Conservation (phyloP, 2,797 vertebrate species). For the Anabas testudineus region DNA sequence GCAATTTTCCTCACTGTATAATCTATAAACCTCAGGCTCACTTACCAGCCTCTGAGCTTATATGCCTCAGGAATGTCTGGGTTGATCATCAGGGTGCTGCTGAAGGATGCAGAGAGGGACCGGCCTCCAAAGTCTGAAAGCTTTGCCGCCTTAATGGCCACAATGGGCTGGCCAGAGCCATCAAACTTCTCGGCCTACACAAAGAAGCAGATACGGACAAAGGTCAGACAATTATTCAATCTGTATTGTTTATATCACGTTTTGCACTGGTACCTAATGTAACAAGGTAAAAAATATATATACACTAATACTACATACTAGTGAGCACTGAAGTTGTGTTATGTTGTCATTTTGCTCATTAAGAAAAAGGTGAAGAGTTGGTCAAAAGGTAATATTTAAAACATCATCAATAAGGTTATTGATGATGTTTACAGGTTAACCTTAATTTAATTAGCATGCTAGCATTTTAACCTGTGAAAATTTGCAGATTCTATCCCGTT, state of each 20-base stretch:
- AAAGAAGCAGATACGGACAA: slow-evolving; percentile 20
- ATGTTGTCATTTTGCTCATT: background rate
- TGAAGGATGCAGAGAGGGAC: slow-evolving; percentile 92
- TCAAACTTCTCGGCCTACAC: slow-evolving; percentile 95
- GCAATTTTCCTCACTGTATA: slow-evolving; percentile 35
- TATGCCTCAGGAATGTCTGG: slow-evolving; percentile 96
- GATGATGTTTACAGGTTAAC: too few species aligned
- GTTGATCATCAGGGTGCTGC: slow-evolving; percentile 94
- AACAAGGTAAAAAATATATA: background rate
- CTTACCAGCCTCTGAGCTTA: slow-evolving; percentile 96
- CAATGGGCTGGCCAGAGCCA: slow-evolving; percentile 90
- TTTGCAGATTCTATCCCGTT: background rate
- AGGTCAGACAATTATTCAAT: background rate
- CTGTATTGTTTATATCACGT: background rate
- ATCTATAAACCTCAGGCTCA: slow-evolving; percentile 25
- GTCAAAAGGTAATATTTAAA: too few species aligned
- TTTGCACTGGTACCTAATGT: background rate
- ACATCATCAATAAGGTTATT: too few species aligned
- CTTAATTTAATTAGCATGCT: too few species aligned
- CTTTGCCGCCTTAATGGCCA: slow-evolving; percentile 94
- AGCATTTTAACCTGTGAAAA: background rate
- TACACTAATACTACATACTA: background rate
- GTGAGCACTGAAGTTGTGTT: background rate
- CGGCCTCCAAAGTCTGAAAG: slow-evolving; percentile 96
- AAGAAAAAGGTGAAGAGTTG: too few species aligned